A percentile compares a stretch with the other conserved stretches of the same genome.
phyloP scores from a whole-genome alignment of 2,113 vertebrate genomes.

The Climacteris rufus region DNA sequence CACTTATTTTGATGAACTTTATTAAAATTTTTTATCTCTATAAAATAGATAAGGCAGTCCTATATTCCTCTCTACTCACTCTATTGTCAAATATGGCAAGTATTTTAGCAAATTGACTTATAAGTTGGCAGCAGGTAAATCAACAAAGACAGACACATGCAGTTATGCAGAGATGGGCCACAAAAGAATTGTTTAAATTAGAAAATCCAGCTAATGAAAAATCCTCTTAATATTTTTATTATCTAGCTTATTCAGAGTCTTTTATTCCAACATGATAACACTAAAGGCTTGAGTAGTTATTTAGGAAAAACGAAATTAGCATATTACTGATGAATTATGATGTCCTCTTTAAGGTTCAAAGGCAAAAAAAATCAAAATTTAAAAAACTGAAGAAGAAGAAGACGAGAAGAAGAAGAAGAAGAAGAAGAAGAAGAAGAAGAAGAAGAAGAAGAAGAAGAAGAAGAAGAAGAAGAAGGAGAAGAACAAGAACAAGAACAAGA shows the following conservation, averaged over 20 bases:
- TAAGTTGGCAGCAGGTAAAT: neutral
- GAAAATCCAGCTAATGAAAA: neutral
- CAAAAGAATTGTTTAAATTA: neutral
- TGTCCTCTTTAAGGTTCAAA: neutral
- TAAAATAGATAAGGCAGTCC: too few relatives aligned
- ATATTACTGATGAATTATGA: neutral
- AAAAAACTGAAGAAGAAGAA: neutral
- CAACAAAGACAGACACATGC: neutral
- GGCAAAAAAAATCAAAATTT: neutral
- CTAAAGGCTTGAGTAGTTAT: neutral
- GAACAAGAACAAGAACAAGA: too few relatives aligned
- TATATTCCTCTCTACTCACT: too few relatives aligned
- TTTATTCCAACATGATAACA: neutral
- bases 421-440: neutral
- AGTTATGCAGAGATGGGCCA: rapidly evolving
- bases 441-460: too few relatives aligned
- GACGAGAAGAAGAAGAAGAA: neutral
- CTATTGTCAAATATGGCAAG: neutral
- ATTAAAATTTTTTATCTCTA: neutral
- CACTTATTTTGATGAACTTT: neutral
- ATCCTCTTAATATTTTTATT: neutral
- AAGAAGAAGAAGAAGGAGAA: neutral
- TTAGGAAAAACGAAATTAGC: neutral
- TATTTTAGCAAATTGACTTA: neutral
- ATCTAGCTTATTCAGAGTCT: neutral